Base-by-base conservation (phyloP, 1,140 invertebrate species). In the Papilio dardanus region DNA sequence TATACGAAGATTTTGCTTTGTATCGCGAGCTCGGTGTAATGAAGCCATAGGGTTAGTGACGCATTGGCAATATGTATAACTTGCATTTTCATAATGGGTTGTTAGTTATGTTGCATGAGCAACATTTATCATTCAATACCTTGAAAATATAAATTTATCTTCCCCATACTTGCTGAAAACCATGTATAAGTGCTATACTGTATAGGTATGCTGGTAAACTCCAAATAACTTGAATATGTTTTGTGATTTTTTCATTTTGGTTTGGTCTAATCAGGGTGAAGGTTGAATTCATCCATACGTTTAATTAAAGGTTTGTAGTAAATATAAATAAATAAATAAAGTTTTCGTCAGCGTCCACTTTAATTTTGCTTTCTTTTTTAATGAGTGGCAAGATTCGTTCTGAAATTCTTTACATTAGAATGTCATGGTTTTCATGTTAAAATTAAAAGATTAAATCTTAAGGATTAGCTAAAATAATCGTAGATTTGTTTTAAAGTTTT, bases 71-170 rank as follows among this genome's bases (percentile, higher is more conserved):
- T 30, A 28, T 28, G 54, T 62, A 30, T 62, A 62, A 28, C 24
- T 62, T 62, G 54, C 54, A 62, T 62, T 62, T 62, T 62, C 24
- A 28, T 14, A 62, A 62, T 24, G 28, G 54, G 54, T 62, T 62
- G 50, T 28, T 24, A n/a, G 16, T 19, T 21, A 54, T 28, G 54
- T 14, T 62, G 3, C 24, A 62, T 28, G 24, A 58, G 14, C 21
- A 5, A 12, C 30, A 1, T 28, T 62, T 62, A 62, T 54, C 50
- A 21, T 54, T 24, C 0, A 54, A 14, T 62, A 30, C 21, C 21
- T 28, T 62, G 54, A 14, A 62, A 62, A 28, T 28, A 14, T 3
- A 30, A 19, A 46, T 19, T 16, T 46, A 16, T 46, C 42, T 6
- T 42, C 19, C 42, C 19, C n/a, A 46, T 46, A 37, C 31, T n/a